Evolutionary conservation across 2,113 vertebrate genomes (phyloP).

Genomic region (Sporophila hypoxantha): DNA sequence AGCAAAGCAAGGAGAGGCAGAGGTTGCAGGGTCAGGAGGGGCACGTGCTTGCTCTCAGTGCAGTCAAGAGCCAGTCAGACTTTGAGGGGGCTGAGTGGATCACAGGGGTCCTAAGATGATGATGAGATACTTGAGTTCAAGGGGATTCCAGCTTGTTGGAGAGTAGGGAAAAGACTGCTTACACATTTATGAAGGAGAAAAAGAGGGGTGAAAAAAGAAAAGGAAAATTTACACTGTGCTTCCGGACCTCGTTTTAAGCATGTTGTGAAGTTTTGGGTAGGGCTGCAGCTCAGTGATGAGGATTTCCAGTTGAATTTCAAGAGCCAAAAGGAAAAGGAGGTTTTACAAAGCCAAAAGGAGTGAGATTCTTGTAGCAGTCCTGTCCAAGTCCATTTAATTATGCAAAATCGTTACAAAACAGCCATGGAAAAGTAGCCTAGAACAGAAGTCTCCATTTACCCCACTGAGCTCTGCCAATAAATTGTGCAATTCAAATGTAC

Average conservation of each 20-base stretch:
- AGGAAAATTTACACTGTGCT: background rate
- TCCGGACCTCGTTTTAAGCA: background rate
- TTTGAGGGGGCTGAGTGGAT: background rate
- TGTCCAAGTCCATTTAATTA: background rate
- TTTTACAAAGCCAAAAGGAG: background rate
- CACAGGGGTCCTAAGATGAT: background rate
- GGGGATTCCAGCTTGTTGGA: background rate
- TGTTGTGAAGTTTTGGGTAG: background rate
- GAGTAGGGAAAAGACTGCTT: background rate
- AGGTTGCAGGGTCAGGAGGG: background rate
- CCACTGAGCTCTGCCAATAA: background rate
- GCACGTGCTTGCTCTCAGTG: background rate
- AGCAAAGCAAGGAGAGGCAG: background rate
- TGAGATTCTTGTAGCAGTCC: background rate
- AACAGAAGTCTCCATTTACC: background rate
- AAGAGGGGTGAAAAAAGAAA: background rate
- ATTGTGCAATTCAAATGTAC: background rate
- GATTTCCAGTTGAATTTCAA: background rate
- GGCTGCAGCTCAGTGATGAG: background rate
- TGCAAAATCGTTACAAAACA: background rate
- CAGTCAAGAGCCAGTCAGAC: background rate
- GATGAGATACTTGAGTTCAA: background rate
- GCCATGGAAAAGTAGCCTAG: background rate
- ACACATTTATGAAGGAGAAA: background rate
- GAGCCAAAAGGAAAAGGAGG: background rate